These are phyloP conservation scores for Hirtodrosophila alboralis DNA, from an alignment of 2,888 invertebrate species.

Conservation along the genomic window DNA sequence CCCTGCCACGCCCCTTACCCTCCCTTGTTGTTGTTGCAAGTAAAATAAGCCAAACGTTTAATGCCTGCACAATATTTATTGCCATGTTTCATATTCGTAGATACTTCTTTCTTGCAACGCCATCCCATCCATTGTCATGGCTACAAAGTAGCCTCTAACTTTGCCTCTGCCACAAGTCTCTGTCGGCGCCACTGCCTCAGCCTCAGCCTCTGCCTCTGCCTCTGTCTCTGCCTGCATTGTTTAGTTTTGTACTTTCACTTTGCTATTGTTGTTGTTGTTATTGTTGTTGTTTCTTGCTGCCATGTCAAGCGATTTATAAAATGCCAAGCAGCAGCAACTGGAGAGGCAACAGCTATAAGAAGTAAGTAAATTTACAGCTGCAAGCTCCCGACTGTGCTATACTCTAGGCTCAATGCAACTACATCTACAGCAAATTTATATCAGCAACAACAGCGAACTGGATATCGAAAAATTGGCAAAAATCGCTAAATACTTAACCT, in stretches of 20 bases:
- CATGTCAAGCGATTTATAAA: constrained; percentile 79
- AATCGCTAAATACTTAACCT: too few relatives aligned
- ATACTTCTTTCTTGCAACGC: constrained; percentile 60
- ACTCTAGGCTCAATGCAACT: too few relatives aligned
- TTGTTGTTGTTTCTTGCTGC: constrained; percentile 40
- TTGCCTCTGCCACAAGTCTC: constrained; percentile 27
- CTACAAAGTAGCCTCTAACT: constrained; percentile 53
- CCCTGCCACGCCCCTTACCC: not conserved
- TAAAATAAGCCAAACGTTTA: constrained; percentile 73
- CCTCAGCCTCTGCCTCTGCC: not conserved
- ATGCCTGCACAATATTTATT: constrained; percentile 80
- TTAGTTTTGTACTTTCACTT: constrained; percentile 60
- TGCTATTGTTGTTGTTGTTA: constrained; percentile 33
- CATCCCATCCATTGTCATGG: constrained; percentile 42
- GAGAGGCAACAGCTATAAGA: constrained; percentile 54
- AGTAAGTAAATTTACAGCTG: too few relatives aligned
- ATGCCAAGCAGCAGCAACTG: constrained; percentile 53
- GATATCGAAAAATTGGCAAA: too few relatives aligned
- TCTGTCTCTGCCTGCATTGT: constrained; percentile 47
- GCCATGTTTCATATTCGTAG: constrained; percentile 79
- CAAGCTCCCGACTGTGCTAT: too few relatives aligned
- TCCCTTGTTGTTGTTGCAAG: constrained; percentile 47
- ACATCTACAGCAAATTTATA: too few relatives aligned
- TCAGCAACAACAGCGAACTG: too few relatives aligned
- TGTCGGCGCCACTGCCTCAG: constrained; percentile 4